Evolutionary conservation across 1,140 invertebrate species (phyloP).

Genomic region (Apis florea): DNA sequence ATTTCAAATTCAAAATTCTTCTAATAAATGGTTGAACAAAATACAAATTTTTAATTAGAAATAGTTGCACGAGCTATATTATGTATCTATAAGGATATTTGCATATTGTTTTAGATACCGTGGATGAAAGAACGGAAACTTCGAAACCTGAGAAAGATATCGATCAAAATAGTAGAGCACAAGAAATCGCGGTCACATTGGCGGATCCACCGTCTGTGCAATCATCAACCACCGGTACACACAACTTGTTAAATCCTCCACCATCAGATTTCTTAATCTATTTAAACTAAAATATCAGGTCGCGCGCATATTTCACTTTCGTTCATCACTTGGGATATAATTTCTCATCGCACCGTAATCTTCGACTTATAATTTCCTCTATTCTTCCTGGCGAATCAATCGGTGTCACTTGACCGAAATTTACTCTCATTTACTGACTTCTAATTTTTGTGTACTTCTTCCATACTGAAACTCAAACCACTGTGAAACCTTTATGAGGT

Average conservation of each 20-base stretch:
- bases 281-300: slow-evolving; percentile 50
- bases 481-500: slow-evolving; percentile 6
- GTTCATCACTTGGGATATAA: slow-evolving; percentile 43
- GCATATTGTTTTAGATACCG: slow-evolving; percentile 37
- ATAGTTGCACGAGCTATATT: background rate
- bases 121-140: slow-evolving; percentile 1
- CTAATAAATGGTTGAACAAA: no score
- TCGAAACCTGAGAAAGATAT: slow-evolving; percentile 49
- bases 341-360: slow-evolving; percentile 34
- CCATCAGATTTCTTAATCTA: slow-evolving; percentile 54
- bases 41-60: background rate
- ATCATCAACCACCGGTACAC: slow-evolving; percentile 63
- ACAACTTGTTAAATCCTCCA: slow-evolving; percentile 51
- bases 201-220: slow-evolving; percentile 65
- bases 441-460: slow-evolving; percentile 9
- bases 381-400: background rate
- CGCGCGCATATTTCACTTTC: slow-evolving; percentile 23
- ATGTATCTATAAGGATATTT: background rate
- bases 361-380: slow-evolving; percentile 16
- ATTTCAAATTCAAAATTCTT: background rate
- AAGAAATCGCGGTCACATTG: slow-evolving; percentile 74
- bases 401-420: background rate
- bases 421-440: background rate
- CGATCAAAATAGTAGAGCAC: slow-evolving; percentile 74
- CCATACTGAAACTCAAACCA: background rate